These are phyloP conservation scores for Leptopilina drosophilae DNA, from an alignment of 2,888 invertebrate genomes.

Conservation along the genomic window DNA sequence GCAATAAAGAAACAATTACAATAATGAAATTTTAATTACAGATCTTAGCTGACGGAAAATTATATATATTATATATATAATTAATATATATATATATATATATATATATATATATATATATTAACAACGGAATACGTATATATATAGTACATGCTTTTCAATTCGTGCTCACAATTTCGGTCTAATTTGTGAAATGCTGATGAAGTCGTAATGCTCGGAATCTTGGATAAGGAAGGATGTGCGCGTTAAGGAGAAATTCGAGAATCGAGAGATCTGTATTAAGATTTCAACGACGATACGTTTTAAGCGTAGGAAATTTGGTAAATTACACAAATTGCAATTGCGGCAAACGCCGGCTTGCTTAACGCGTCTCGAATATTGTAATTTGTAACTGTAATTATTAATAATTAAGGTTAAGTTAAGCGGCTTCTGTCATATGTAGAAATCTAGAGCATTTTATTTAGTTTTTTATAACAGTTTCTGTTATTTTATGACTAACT, in stretches of 20 bases:
- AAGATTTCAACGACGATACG: conserved; percentile 13
- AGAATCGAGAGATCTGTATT: conserved; percentile 19
- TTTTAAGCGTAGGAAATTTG: conserved; percentile 17
- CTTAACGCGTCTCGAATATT: not conserved
- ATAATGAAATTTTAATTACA: no score
- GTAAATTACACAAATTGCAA: conserved; percentile 16
- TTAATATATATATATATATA: not conserved
- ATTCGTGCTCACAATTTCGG: not conserved
- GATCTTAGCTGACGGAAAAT: no score
- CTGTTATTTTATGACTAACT: no score
- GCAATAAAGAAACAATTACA: no score
- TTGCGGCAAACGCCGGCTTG: not conserved
- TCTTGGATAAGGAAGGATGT: conserved; percentile 6
- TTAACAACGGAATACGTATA: no score
- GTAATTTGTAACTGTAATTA: conserved; percentile 13
- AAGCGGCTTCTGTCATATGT: no score
- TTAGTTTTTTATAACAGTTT: no score
- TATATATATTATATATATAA: not conserved
- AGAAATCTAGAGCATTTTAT: not conserved
- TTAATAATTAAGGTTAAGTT: no score
- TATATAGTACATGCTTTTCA: not conserved
- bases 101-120: no score
- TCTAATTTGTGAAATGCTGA: conserved; percentile 9
- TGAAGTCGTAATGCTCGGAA: not conserved
- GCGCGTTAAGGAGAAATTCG: not conserved